These are phyloP conservation scores for Alfaro cultratus DNA, from an alignment of 2,797 vertebrate genomes.

Conservation along the genomic window DNA sequence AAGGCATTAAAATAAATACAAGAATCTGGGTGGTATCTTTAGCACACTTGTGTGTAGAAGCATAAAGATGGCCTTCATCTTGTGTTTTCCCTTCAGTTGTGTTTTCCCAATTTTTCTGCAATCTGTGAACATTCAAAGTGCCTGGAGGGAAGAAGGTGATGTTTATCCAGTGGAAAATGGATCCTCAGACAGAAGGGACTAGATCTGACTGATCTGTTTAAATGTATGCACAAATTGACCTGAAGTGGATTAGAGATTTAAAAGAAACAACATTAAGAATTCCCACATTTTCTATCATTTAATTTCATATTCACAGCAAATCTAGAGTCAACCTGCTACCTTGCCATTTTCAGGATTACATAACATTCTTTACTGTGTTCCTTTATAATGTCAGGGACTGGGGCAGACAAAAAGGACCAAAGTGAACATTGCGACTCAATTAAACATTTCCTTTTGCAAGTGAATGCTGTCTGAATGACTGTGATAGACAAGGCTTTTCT, in stretches of 20 bases:
- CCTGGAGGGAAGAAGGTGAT: background rate
- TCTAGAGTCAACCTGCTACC: background rate
- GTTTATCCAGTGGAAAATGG: background rate
- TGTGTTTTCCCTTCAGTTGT: too few species aligned
- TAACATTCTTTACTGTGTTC: constrained; percentile 35
- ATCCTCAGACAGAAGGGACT: constrained; percentile 10
- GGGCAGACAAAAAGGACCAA: constrained; percentile 29
- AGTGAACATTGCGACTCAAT: constrained; percentile 51
- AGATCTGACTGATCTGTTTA: background rate
- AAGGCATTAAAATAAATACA: too few species aligned
- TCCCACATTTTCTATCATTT: constrained; percentile 52
- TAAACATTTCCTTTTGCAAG: constrained; percentile 42
- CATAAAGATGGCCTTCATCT: background rate
- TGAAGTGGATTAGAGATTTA: constrained; percentile 55
- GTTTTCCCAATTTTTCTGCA: background rate
- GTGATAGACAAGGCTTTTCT: constrained; percentile 57
- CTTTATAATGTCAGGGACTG: constrained; percentile 31
- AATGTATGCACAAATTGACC: background rate
- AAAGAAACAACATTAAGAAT: constrained; percentile 46
- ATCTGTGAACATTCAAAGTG: background rate
- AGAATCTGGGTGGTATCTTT: too few species aligned
- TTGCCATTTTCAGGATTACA: constrained; percentile 32
- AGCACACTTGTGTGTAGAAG: background rate
- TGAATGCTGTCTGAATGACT: constrained; percentile 48
- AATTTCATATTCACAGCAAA: constrained; percentile 54